phyloP scores from a whole-genome alignment of 2,888 invertebrate species.

The Acanthosepion lycidas region DNA sequence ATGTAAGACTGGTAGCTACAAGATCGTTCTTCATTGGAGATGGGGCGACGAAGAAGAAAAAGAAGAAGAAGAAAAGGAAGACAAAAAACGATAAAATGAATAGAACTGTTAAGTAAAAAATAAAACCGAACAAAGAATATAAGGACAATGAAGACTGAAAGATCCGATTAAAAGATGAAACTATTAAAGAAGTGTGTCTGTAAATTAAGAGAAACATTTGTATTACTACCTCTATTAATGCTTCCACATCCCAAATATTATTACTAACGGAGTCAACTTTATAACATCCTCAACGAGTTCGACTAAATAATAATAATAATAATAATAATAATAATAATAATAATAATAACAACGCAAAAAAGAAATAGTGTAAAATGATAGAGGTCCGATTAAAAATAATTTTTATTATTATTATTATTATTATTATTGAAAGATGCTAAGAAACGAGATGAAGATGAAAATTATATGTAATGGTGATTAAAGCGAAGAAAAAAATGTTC shows the following conservation, averaged over 20 bases:
- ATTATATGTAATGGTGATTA: background rate
- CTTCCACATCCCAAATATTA: too few species aligned
- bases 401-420: background rate
- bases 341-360: too few species aligned
- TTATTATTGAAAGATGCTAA: background rate
- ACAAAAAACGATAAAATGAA: background rate
- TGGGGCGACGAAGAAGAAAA: background rate
- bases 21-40: background rate
- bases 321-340: too few species aligned
- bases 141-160: background rate
- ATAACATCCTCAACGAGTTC: too few species aligned
- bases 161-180: background rate
- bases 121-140: background rate
- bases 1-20: conserved; percentile 1
- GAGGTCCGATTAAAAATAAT: background rate
- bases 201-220: background rate
- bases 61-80: background rate
- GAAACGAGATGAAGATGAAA: background rate
- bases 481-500: background rate
- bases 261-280: too few species aligned
- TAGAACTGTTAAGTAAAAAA: background rate
- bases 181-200: background rate
- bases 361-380: too few species aligned
- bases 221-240: too few species aligned
- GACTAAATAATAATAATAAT: too few species aligned